A percentile compares a stretch with the other conserved stretches of the same genome.
These are phyloP conservation scores for Polyommatus icarus DNA, from an alignment of 2,888 invertebrate species.

Conservation along the genomic window DNA sequence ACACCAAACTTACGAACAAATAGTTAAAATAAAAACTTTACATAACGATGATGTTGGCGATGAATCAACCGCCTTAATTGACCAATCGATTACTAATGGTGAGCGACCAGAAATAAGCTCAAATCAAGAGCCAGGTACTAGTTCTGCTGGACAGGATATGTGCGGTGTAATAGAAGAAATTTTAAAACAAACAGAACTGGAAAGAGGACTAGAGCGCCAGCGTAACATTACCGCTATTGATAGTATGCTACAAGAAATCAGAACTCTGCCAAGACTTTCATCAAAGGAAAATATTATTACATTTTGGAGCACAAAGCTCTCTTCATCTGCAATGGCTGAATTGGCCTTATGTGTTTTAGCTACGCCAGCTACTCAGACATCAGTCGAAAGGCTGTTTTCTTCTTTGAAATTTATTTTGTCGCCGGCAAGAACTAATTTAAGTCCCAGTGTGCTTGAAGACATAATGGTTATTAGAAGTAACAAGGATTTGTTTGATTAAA, in stretches of 20 bases:
- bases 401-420: constrained; percentile 22
- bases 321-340: not conserved
- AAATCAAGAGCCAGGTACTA: constrained; percentile 10
- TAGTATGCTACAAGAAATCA: constrained; percentile 13
- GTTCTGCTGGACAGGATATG: constrained; percentile 9
- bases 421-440: constrained; percentile 24
- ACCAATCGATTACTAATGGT: constrained; percentile 2
- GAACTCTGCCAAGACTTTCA: constrained; percentile 15
- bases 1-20: constrained; percentile 3
- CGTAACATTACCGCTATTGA: constrained; percentile 21
- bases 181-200: constrained; percentile 8
- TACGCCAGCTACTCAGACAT: constrained; percentile 21
- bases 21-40: constrained; percentile 8
- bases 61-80: not conserved
- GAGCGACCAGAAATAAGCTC: not conserved
- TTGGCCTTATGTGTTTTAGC: constrained; percentile 8
- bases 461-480: constrained; percentile 22
- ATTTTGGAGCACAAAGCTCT: constrained; percentile 1
- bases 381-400: constrained; percentile 23
- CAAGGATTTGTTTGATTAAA: constrained; percentile 26
- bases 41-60: constrained; percentile 8
- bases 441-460: constrained; percentile 15
- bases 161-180: constrained; percentile 8
- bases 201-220: constrained; percentile 8
- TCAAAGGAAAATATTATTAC: constrained; percentile 24